Conservation (phyloP, 2,888 invertebrate species). For the Stegophylla sp. region DNA sequence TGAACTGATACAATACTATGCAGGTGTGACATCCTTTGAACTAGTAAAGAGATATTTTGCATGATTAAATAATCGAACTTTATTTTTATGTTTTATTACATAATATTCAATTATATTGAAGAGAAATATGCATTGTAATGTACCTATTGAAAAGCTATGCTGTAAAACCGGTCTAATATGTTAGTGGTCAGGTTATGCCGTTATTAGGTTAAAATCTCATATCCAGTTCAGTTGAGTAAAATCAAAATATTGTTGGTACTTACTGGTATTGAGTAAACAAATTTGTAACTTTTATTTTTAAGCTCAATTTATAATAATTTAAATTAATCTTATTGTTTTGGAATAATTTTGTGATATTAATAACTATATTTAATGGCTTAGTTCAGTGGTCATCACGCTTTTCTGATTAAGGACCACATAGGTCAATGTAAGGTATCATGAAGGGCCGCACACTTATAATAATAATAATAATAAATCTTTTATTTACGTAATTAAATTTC, state of each 20-base stretch:
- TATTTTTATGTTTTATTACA: not conserved
- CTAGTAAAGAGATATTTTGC: not conserved
- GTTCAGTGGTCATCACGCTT: too few species aligned
- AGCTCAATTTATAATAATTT: too few species aligned
- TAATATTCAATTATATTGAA: not conserved
- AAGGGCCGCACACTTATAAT: too few species aligned
- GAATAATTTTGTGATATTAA: not conserved
- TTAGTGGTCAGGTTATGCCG: not conserved
- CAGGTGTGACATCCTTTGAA: too few species aligned
- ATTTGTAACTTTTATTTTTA: too few species aligned
- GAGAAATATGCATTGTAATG: constrained; percentile 2
- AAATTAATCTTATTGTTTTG: too few species aligned
- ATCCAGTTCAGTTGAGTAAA: not conserved
- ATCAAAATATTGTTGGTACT: not conserved
- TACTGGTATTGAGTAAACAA: too few species aligned
- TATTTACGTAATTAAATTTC: too few species aligned
- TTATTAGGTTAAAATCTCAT: not conserved
- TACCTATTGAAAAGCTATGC: not conserved
- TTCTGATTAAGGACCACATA: too few species aligned
- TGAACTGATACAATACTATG: not conserved
- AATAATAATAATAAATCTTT: too few species aligned
- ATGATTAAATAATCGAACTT: not conserved
- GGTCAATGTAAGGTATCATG: too few species aligned
- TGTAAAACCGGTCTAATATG: constrained; percentile 27
- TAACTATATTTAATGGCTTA: not conserved